phyloP scores from a whole-genome alignment of 2,888 invertebrate species.

The Lasioglossum figueresi region DNA sequence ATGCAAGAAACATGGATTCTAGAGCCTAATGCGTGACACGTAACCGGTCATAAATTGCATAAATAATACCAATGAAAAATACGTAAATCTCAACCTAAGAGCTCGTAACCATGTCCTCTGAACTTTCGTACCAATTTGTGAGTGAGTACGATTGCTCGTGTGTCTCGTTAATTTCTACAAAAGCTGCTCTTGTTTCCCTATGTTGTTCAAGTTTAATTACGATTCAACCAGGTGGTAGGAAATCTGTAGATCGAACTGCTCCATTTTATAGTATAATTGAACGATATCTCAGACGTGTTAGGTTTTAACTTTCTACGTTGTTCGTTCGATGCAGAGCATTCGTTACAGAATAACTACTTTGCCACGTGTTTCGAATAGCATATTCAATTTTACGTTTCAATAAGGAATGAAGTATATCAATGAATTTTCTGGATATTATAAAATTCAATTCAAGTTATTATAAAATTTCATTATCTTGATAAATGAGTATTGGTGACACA shows the following conservation, averaged over 20 bases:
- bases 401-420: too few species aligned
- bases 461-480: too few species aligned
- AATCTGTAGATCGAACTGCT: neutral
- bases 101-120: constrained; percentile 25
- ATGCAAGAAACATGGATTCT: neutral
- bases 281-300: neutral
- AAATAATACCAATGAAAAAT: constrained; percentile 37
- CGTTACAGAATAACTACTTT: neutral
- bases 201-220: neutral
- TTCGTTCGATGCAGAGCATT: neutral
- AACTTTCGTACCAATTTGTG: neutral
- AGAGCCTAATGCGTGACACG: constrained; percentile 8
- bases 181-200: neutral
- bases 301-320: neutral
- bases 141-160: neutral
- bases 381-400: neutral
- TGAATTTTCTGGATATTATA: too few species aligned
- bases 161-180: constrained; percentile 5
- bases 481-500: too few species aligned
- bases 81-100: constrained; percentile 29
- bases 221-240: neutral
- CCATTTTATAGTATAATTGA: neutral
- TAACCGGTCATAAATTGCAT: constrained; percentile 14
- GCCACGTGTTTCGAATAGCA: neutral
- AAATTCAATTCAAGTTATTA: too few species aligned